A percentile compares a stretch with the other conserved stretches of the same genome.
These are phyloP conservation scores for Sylvia borin DNA, from an alignment of 2,797 vertebrate genomes.

Conservation along the genomic window DNA sequence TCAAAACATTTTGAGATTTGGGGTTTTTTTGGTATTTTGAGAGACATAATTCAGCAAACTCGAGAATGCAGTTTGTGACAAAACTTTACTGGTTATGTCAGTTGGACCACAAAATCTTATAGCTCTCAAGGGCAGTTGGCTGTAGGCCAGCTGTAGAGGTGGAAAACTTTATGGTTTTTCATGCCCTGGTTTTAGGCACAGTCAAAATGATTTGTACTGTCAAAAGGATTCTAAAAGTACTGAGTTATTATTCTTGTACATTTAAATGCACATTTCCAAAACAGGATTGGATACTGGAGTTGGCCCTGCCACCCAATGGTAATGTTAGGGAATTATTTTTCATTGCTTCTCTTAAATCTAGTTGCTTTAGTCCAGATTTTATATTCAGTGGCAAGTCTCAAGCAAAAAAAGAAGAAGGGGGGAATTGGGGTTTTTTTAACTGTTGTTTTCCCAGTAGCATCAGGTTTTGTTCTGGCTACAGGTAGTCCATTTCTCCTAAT, in stretches of 20 bases:
- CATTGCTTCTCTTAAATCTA: not conserved
- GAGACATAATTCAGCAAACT: not conserved
- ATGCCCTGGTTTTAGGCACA: not conserved
- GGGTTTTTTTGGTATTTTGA: not conserved
- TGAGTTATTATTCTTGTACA: not conserved
- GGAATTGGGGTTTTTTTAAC: rapidly evolving
- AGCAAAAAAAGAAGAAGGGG: not conserved
- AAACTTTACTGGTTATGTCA: not conserved
- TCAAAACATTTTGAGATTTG: not conserved
- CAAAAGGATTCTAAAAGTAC: not conserved
- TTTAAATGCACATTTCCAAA: not conserved
- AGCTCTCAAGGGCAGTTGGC: not conserved
- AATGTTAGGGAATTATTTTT: not conserved
- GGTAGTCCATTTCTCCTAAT: not conserved
- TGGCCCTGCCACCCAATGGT: not conserved
- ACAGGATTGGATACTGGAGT: not conserved
- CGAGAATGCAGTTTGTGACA: not conserved
- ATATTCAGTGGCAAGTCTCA: not conserved
- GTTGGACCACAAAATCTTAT: not conserved
- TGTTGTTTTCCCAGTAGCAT: rapidly evolving
- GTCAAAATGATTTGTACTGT: not conserved
- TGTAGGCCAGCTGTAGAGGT: not conserved
- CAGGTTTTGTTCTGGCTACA: not conserved
- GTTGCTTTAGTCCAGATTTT: not conserved
- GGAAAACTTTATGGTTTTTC: not conserved